Conservation (phyloP, 2,113 vertebrate genomes). For the Esox niger region DNA sequence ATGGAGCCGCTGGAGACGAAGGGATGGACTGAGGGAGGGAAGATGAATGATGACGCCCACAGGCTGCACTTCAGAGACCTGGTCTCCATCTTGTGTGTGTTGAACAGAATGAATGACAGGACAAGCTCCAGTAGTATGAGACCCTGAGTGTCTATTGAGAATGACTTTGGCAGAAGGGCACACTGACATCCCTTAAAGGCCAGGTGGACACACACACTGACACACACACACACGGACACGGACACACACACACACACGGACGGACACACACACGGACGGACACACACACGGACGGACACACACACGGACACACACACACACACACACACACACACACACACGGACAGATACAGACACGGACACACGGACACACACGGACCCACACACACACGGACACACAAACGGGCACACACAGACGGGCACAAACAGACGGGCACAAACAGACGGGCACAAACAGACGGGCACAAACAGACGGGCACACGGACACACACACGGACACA, state of each 20-base stretch:
- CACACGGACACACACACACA: constrained; percentile 6
- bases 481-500: constrained; percentile 24
- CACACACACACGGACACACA: constrained; percentile 49
- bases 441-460: background rate
- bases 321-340: constrained; percentile 33
- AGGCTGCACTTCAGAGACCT: constrained; percentile 50
- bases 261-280: constrained; percentile 8
- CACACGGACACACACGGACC: no score
- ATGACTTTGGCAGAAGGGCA: constrained; percentile 71
- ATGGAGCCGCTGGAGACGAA: background rate
- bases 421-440: constrained; percentile 12
- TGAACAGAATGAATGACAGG: constrained; percentile 56
- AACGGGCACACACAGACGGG: constrained; percentile 15
- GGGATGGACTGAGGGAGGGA: background rate
- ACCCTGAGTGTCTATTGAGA: constrained; percentile 56
- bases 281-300: background rate
- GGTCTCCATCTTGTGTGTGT: constrained; percentile 8
- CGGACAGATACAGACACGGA: constrained; percentile 33
- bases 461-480: no score
- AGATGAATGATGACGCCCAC: constrained; percentile 65
- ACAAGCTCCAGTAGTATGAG: constrained; percentile 59
- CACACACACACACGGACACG: constrained; percentile 53
- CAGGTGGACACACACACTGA: constrained; percentile 53
- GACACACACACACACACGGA: constrained; percentile 62
- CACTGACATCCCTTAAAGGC: constrained; percentile 69